Evolutionary conservation across 2,797 vertebrate species (phyloP), one percentile per base, ranked within the genome.

Genomic region (Enoplosus armatus): DNA sequence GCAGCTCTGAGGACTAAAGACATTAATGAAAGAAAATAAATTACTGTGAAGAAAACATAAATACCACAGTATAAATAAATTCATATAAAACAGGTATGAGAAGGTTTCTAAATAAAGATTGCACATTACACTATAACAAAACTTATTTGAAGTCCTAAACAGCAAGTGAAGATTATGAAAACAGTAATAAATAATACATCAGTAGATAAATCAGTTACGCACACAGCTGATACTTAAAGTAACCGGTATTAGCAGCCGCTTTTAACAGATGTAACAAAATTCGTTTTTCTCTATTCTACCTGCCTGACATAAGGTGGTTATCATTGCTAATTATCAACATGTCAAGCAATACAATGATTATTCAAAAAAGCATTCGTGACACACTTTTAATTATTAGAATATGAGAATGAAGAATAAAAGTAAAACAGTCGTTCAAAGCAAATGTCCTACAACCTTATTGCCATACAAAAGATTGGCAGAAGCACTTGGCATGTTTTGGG

Each of bases 381-480:
- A 75, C 33, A 33, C 74, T 66, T n/a, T 12, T 31, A 53, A 75
- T 56, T 2, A 74, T 54, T 37, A 26, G 22, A 73, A 60, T 47
- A 33, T 48, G 5, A 64, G 15, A 62, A 54, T 12, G 22, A 61
- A 43, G n/a, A 72, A n/a, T 56, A 41, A 61, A 77, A 70, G 27
- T 27, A 59, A 22, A 82, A 64, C 47, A 41, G 37, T 35, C 61
- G 70, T 64, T 78, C 22, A 65, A 84, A 85, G 54, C 55, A 84
- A 76, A 63, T 72, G 20, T 82, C 82, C 78, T 80, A 72, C 75
- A 86, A 79, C 72, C 71, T 64, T 59, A 63, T 73, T 89, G 91
- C 91, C 93, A 86, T 78, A 89, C 53, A 92, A 89, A 90, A 87
- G 72, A 88, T 94, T 95, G 93, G 94, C 93, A 92, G 87, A 85